Evolutionary conservation across 2,113 vertebrate species (phyloP), one percentile per base, ranked within the genome.

Genomic region (Rhombomys opimus): DNA sequence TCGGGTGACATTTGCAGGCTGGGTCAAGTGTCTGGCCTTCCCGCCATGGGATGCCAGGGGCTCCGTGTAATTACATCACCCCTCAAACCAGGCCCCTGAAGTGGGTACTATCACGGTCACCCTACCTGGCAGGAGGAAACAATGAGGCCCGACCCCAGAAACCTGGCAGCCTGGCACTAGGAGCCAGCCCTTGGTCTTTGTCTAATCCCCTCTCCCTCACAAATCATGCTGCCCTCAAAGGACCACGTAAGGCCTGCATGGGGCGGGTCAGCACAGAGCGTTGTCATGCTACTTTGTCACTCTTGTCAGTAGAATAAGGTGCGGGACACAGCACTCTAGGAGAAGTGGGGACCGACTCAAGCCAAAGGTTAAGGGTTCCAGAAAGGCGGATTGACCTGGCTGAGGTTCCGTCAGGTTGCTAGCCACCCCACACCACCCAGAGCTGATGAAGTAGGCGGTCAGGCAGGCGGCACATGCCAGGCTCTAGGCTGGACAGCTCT

Each of bases 161-260:
- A 61, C 2, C 2, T 8, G 57, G 35, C 54, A 46, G 22, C 20
- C 61, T 5, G 52, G 68, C 52, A 25, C 35, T 10, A 18, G 59
- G 9, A 30, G 54, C 25, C 15, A 30, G 57, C 7, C 4, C 27
- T 38, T 3, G 78, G 6, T 38, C 11, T 15, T 70, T 18, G 4
- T 4, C 22, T 17, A 9, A 0, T 11, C 1, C 9, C 8, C 5
- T 25, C 18, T 38, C 9, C 30, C 13, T 15, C 10, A 15, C 32
- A 23, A 35, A 63, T 7, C 12, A 14, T 9, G 7, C 30, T 65
- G 3, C 5, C 35, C 20, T 59, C 17, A 18, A 1, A 14, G 67
- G 81, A 41, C 57, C 2, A 2, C 1, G 15, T 20, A n/a, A 59
- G 41, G 20, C n/a, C 30, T 59, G 41, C 3, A 0, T 27, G 38